A percentile compares a stretch with the other conserved stretches of the same genome.
Conservation (phyloP, 2,888 invertebrate genomes). For the Sipha maydis region DNA sequence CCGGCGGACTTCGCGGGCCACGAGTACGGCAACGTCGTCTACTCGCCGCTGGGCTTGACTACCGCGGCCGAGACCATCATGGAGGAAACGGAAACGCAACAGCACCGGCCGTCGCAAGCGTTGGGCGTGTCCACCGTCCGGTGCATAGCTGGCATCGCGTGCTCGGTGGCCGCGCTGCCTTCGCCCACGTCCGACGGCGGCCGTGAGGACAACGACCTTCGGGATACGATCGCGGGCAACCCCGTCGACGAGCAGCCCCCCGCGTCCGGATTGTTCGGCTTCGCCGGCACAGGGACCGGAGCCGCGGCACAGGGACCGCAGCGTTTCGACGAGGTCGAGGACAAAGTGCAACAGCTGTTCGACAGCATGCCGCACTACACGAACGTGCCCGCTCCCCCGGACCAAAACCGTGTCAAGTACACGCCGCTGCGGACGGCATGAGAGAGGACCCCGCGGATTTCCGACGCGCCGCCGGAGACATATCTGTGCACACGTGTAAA, state of each 20-base stretch:
- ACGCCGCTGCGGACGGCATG: slow-evolving; percentile 6
- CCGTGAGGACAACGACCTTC: neutral
- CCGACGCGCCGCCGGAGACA: neutral
- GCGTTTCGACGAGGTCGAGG: slow-evolving; percentile 21
- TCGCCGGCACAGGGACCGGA: too few relatives aligned
- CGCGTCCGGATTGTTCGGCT: too few relatives aligned
- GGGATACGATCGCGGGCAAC: neutral
- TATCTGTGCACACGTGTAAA: too few relatives aligned
- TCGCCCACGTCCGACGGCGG: neutral
- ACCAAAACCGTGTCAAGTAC: slow-evolving; percentile 5
- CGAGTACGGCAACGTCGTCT: slow-evolving; percentile 53
- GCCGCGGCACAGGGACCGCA: neutral
- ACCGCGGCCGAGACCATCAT: slow-evolving; percentile 53
- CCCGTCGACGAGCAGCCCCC: too few relatives aligned
- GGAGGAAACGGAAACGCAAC: slow-evolving; percentile 27
- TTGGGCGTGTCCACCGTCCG: slow-evolving; percentile 37
- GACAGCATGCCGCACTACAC: slow-evolving; percentile 43
- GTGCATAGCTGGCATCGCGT: slow-evolving; percentile 48
- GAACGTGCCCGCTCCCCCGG: slow-evolving; percentile 27
- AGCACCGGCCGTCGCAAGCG: neutral
- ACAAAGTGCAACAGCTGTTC: slow-evolving; percentile 41
- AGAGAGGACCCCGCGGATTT: neutral
- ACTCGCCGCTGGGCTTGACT: slow-evolving; percentile 40
- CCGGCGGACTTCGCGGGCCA: slow-evolving; percentile 30
- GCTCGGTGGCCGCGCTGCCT: neutral